Base-by-base conservation (phyloP, 2,797 vertebrate species). In the Muraenolepis orangiensis region DNA sequence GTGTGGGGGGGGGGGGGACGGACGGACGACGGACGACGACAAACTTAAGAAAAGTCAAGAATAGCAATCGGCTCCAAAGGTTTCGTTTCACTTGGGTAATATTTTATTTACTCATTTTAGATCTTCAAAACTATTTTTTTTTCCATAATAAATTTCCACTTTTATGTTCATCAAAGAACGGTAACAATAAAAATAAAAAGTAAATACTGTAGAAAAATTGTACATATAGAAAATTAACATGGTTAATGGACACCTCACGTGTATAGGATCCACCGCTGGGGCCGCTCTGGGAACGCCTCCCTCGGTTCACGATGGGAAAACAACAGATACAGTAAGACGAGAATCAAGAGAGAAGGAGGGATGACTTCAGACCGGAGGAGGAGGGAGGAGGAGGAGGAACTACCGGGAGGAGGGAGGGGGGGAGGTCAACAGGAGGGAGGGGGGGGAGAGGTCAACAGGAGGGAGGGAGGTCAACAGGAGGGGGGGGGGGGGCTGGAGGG, bases 71-170 rank as follows among this genome's bases (percentile, higher is more conserved):
- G 51, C 61, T 3, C 30, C 38, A 78, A 40, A 76, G 77, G n/a
- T n/a, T 78, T 90, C 89, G 72, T 76, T 84, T 87, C 80, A 92
- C 93, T 94, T 93, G 91, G 90, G 91, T 93, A 94, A 94, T 94
- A 93, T 93, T 95, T 94, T 93, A 94, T 94, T 95, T 93, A 93
- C 93, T 93, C 91, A 90, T 94, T n/a, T 23, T 94, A 92, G 81
- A 93, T 94, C 93, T 93, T 94, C 92, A 95, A 95, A 95, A 95
- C 93, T 95, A 93, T 94, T 94, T 94, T 94, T 94, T 94, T 94
- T 61, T 61, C 51, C 91, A 93, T 94, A 94, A 94, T 94, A 94
- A 93, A 93, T 93, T 93, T 93, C 92, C 93, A 94, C 93, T 93
- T n/a, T 94, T 93, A 93, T 93, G 93, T 94, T 94, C 93, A 91